Percentiles rank a stretch among this genome's conserved stretches.
These are phyloP conservation scores for Vannuccia rotundouncinata DNA, from an alignment of 2,888 invertebrate species.

Conservation along the genomic window DNA sequence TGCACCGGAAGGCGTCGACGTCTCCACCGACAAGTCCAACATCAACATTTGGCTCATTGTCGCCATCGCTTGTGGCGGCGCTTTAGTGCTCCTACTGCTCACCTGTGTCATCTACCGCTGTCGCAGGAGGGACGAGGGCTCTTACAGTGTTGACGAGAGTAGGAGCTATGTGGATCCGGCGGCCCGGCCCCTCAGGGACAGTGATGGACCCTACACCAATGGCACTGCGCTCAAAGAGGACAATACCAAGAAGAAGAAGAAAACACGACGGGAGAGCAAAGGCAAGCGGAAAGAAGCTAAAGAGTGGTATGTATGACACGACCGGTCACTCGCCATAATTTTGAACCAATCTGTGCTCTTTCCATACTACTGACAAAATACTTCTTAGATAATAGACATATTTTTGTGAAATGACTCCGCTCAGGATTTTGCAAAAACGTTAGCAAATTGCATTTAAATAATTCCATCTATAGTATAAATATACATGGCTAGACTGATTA, in stretches of 20 bases:
- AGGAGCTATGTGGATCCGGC: constrained; percentile 60
- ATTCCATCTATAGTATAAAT: too few relatives aligned
- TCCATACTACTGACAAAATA: too few relatives aligned
- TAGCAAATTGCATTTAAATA: too few relatives aligned
- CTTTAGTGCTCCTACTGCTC: constrained; percentile 74
- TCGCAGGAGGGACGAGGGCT: constrained; percentile 68
- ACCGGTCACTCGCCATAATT: not conserved
- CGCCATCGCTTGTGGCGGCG: constrained; percentile 80
- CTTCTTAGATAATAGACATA: too few relatives aligned
- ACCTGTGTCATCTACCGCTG: constrained; percentile 63
- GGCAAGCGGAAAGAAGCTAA: constrained; percentile 17
- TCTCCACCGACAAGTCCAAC: constrained; percentile 41
- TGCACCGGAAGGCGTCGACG: not conserved
- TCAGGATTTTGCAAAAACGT: too few relatives aligned
- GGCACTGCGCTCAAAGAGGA: constrained; percentile 30
- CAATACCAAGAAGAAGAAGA: not conserved
- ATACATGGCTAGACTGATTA: too few relatives aligned
- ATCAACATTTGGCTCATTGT: constrained; percentile 63
- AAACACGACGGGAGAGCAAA: not conserved
- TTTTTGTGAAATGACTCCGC: too few relatives aligned
- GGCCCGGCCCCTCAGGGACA: constrained; percentile 27
- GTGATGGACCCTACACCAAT: not conserved
- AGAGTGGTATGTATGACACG: constrained; percentile 28
- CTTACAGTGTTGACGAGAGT: constrained; percentile 82
- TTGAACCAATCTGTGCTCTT: not conserved